These are phyloP conservation scores for Meloidogyne floridensis DNA, from an alignment of 1,140 invertebrate species.

Conservation along the genomic window DNA sequence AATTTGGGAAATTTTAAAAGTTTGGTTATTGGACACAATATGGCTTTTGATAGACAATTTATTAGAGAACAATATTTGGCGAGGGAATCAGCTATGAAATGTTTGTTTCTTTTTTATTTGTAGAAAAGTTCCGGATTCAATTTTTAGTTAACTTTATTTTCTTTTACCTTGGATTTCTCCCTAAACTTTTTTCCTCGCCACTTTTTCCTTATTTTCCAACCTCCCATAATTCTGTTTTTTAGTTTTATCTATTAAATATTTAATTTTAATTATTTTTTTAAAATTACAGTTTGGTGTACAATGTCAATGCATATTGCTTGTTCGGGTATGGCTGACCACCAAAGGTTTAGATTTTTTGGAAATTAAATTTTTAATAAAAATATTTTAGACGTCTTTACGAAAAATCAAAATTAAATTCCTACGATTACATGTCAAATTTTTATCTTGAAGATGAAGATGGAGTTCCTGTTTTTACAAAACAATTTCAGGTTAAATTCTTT, in stretches of 20 bases:
- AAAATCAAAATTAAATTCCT: background rate
- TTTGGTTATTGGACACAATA: slow-evolving; percentile 92
- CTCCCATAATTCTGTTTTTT: too few relatives aligned
- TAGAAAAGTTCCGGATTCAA: too few relatives aligned
- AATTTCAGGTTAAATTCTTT: slow-evolving; percentile 5
- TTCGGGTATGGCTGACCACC: slow-evolving; percentile 90
- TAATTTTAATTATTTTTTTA: background rate
- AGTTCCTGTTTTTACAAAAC: slow-evolving; percentile 8
- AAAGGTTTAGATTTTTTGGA: slow-evolving; percentile 70
- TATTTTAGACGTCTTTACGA: background rate
- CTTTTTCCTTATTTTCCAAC: too few relatives aligned
- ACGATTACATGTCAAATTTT: background rate
- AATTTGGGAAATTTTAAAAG: slow-evolving; percentile 71
- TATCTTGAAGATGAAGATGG: background rate
- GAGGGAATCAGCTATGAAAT: slow-evolving; percentile 23
- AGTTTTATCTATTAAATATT: too few relatives aligned
- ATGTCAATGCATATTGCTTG: slow-evolving; percentile 94
- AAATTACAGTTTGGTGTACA: slow-evolving; percentile 82
- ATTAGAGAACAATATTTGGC: slow-evolving; percentile 89
- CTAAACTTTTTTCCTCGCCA: too few relatives aligned
- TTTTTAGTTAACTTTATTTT: too few relatives aligned
- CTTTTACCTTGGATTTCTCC: too few relatives aligned
- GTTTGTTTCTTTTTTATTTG: background rate
- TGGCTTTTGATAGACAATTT: slow-evolving; percentile 86
- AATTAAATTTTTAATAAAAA: background rate